Conservation (phyloP, 2,888 invertebrate species). For the Diploptera punctata region DNA sequence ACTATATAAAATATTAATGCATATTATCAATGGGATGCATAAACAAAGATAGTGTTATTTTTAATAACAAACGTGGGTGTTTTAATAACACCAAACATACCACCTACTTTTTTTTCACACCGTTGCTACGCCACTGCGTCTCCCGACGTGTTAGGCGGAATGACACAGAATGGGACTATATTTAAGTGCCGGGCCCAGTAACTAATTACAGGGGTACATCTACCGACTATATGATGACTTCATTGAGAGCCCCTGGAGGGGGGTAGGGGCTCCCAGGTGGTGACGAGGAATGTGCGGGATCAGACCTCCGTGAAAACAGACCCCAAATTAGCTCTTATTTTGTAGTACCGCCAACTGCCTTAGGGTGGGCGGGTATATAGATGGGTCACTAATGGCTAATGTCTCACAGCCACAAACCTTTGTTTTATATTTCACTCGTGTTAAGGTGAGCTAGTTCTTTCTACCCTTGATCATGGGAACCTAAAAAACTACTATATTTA, state of each 20-base stretch:
- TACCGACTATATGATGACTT: conserved; percentile 53
- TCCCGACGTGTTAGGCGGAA: conserved; percentile 19
- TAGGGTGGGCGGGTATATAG: conserved; percentile 2
- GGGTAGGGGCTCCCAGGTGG: background rate
- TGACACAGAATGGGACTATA: conserved; percentile 34
- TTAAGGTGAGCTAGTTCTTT: background rate
- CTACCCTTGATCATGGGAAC: conserved; percentile 6
- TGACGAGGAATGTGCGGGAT: conserved; percentile 31
- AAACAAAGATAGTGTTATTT: no score
- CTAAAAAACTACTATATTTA: no score
- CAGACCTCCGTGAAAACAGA: conserved; percentile 41
- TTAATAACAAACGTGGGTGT: no score
- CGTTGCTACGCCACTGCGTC: background rate
- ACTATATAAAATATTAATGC: no score
- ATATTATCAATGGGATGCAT: no score
- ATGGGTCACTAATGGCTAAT: conserved; percentile 19
- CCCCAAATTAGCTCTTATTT: conserved; percentile 41
- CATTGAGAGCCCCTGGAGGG: conserved; percentile 48
- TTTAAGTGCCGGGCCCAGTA: conserved; percentile 36
- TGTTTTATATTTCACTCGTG: conserved; percentile 12
- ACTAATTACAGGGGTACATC: conserved; percentile 37
- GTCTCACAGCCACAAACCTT: conserved; percentile 2
- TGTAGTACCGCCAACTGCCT: conserved; percentile 26
- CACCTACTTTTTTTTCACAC: no score
- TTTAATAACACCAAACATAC: no score